A percentile compares a stretch with the other conserved stretches of the same genome.
Evolutionary conservation across 2,888 invertebrate species (phyloP).

Genomic region (Ommatoiulus sabulosus): DNA sequence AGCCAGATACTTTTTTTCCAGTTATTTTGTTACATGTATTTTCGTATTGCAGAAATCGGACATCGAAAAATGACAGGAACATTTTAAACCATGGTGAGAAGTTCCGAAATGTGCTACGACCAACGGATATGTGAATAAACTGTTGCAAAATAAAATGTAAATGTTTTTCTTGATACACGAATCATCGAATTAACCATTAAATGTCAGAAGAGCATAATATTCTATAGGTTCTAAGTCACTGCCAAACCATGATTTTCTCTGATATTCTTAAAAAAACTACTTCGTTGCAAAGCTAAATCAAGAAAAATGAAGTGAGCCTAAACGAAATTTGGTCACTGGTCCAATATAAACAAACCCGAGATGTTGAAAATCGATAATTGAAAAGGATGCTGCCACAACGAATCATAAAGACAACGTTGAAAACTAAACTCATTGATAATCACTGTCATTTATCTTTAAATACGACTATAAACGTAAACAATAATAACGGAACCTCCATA

Average conservation of each 20-base stretch:
- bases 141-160: neutral
- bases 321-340: neutral
- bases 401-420: slow-evolving; percentile 12
- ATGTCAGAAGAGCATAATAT: too few relatives aligned
- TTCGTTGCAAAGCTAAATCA: neutral
- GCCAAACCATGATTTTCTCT: neutral
- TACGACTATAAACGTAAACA: neutral
- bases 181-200: too few relatives aligned
- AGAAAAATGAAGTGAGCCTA: neutral
- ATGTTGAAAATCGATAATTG: slow-evolving; percentile 18
- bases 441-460: slow-evolving; percentile 12
- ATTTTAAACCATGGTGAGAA: neutral
- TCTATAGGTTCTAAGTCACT: neutral
- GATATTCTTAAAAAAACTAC: neutral
- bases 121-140: neutral
- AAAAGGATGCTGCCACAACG: neutral
- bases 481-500: neutral
- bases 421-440: slow-evolving; percentile 19
- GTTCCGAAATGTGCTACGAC: too few relatives aligned
- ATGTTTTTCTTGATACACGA: neutral
- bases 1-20: neutral
- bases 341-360: neutral
- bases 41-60: neutral
- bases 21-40: neutral
- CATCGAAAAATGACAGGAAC: neutral